These are phyloP conservation scores for Masticophis lateralis DNA, from an alignment of 2,797 vertebrate species.

Conservation along the genomic window DNA sequence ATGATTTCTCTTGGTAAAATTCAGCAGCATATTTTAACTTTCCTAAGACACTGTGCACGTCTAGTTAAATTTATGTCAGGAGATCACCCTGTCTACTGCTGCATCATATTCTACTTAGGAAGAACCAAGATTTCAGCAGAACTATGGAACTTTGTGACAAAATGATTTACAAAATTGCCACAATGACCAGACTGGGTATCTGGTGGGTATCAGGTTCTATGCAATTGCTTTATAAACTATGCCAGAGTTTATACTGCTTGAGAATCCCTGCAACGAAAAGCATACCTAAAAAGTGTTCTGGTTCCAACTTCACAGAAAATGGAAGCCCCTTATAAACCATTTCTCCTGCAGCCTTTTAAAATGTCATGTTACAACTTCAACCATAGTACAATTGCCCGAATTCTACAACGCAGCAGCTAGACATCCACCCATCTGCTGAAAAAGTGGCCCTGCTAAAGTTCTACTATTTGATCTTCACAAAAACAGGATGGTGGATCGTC, in stretches of 20 bases:
- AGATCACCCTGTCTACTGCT: not conserved
- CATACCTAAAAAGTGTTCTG: not conserved
- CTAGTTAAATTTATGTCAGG: not conserved
- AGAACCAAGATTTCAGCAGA: not conserved
- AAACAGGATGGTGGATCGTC: not conserved
- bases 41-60: not conserved
- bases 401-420: not conserved
- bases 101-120: not conserved
- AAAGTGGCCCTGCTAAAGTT: not conserved
- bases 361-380: not conserved
- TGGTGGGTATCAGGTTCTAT: not conserved
- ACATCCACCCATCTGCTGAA: not conserved
- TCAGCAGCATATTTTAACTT: not conserved
- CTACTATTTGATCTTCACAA: constrained; percentile 3
- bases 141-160: not conserved
- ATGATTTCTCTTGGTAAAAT: too few species aligned
- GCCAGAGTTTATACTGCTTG: not conserved
- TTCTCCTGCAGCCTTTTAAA: not conserved
- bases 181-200: not conserved
- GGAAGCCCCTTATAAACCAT: not conserved
- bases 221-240: not conserved
- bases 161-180: not conserved
- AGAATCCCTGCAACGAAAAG: not conserved
- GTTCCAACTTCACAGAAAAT: not conserved
- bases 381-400: not conserved